Conservation (phyloP, 2,888 invertebrate species). For the Melanostoma mellinum region DNA sequence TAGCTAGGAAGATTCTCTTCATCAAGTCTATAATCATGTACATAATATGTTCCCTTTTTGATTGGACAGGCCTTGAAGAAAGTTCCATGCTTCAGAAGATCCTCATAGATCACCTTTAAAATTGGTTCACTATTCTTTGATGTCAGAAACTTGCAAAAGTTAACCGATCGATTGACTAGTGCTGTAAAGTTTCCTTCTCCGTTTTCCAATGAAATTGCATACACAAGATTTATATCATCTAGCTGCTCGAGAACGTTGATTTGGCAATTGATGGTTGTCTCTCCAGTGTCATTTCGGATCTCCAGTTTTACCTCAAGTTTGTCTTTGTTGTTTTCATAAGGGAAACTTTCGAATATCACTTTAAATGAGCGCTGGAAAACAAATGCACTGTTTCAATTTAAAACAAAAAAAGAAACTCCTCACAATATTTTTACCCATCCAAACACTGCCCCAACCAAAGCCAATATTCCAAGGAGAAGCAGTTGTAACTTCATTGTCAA, state of each 20-base stretch:
- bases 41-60: conserved; percentile 75
- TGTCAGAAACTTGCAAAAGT: conserved; percentile 78
- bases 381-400: conserved; percentile 15
- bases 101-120: conserved; percentile 76
- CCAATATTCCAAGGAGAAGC: conserved; percentile 69
- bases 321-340: conserved; percentile 75
- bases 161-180: conserved; percentile 74
- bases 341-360: conserved; percentile 76
- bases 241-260: conserved; percentile 75
- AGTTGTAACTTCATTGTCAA: conserved; percentile 75
- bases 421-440: conserved; percentile 77
- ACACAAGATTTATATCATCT: conserved; percentile 75
- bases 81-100: conserved; percentile 76
- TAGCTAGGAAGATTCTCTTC: conserved; percentile 79
- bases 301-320: conserved; percentile 75
- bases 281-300: conserved; percentile 75
- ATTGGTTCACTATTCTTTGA: conserved; percentile 76
- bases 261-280: conserved; percentile 74
- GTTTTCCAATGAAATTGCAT: conserved; percentile 75
- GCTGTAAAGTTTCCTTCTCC: conserved; percentile 75
- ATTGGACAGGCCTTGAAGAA: conserved; percentile 78
- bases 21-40: conserved; percentile 77
- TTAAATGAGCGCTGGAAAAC: conserved; percentile 77
- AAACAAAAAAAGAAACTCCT: not conserved
- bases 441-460: conserved; percentile 56